Conservation (phyloP, 30 jellyfish, hydroid and myxozoan genomes). For the Chrysaora quinquecirrha region DNA sequence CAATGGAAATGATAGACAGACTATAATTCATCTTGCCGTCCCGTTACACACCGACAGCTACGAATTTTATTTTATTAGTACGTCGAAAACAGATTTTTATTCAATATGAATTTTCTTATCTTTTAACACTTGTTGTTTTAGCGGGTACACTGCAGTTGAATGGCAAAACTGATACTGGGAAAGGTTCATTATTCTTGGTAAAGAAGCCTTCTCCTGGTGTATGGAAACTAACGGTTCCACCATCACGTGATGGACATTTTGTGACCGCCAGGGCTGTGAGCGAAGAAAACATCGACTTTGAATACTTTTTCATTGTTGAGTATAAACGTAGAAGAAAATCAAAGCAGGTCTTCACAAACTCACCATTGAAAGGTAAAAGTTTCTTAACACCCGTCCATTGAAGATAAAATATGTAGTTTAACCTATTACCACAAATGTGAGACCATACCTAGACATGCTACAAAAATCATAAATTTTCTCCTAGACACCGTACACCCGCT, state of each 20-base stretch:
- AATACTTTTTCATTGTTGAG: slow-evolving; percentile 45
- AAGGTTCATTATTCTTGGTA: slow-evolving; percentile 36
- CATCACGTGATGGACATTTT: neutral
- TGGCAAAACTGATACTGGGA: slow-evolving; percentile 38
- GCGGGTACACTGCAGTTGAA: slow-evolving; percentile 35
- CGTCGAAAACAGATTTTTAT: neutral
- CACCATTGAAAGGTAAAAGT: slow-evolving; percentile 19
- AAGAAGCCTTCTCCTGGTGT: slow-evolving; percentile 57
- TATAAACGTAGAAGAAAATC: slow-evolving; percentile 21
- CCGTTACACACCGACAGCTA: neutral
- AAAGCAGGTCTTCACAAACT: slow-evolving; percentile 13
- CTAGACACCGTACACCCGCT: too few relatives aligned
- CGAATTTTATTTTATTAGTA: neutral
- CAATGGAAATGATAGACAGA: neutral
- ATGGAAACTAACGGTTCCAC: slow-evolving; percentile 42
- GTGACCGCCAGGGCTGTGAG: slow-evolving; percentile 44
- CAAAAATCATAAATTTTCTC: too few relatives aligned
- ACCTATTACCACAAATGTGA: too few relatives aligned
- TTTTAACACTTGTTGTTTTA: neutral
- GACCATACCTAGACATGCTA: too few relatives aligned
- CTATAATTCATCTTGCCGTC: too few relatives aligned
- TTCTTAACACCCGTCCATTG: neutral
- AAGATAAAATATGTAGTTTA: too few relatives aligned
- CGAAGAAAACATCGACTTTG: slow-evolving; percentile 52
- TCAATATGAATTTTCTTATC: neutral